Percentiles rank a stretch among this genome's conserved stretches.
Conservation (phyloP, 2,888 invertebrate genomes). For the Tubulanus polymorphus region DNA sequence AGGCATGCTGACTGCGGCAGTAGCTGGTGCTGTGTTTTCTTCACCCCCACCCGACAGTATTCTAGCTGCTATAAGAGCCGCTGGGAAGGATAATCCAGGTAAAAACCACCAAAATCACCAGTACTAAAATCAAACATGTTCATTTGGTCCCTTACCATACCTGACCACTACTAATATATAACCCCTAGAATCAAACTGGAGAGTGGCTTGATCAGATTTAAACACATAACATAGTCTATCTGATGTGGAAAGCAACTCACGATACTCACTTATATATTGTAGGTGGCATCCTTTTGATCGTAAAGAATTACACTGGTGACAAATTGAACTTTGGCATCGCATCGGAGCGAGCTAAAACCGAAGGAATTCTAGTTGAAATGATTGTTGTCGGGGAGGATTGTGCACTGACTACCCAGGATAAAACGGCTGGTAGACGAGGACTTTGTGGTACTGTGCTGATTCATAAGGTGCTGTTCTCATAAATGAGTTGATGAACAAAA, state of each 20-base stretch:
- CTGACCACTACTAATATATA: too few relatives aligned
- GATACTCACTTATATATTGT: constrained; percentile 7
- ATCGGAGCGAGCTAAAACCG: constrained; percentile 40
- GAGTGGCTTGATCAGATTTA: too few relatives aligned
- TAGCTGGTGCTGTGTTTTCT: constrained; percentile 72
- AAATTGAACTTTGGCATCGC: constrained; percentile 50
- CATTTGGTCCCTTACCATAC: too few relatives aligned
- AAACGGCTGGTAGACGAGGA: constrained; percentile 63
- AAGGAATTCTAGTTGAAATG: constrained; percentile 59
- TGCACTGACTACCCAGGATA: constrained; percentile 57
- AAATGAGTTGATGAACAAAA: not conserved
- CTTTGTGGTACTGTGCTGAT: constrained; percentile 60
- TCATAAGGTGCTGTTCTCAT: constrained; percentile 46
- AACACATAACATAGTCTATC: too few relatives aligned
- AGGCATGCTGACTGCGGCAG: constrained; percentile 75
- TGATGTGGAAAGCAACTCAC: too few relatives aligned
- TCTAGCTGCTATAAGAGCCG: constrained; percentile 63
- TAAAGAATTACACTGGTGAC: constrained; percentile 52
- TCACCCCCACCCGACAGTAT: constrained; percentile 71
- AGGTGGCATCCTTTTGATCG: constrained; percentile 45
- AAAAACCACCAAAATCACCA: too few relatives aligned
- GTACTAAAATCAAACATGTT: too few relatives aligned
- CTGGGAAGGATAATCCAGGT: constrained; percentile 52
- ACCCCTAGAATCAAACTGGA: too few relatives aligned
- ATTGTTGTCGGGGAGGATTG: constrained; percentile 69